Evolutionary conservation across 2,888 invertebrate species (phyloP).

Genomic region (Lumbricus terrestris): DNA sequence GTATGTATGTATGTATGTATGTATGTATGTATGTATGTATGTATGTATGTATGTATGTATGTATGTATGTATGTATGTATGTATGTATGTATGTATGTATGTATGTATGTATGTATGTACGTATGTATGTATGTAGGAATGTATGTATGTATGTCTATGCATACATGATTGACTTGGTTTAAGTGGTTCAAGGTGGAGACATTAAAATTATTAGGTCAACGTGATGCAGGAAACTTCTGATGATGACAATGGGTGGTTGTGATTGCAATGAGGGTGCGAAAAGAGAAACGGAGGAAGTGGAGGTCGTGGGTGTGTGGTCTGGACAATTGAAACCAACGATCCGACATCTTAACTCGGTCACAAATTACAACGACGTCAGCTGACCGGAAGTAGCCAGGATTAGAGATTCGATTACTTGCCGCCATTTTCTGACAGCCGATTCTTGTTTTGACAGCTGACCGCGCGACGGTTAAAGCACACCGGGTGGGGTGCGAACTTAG

Average conservation of each 20-base stretch:
- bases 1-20: slow-evolving; percentile 20
- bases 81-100: slow-evolving; percentile 25
- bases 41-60: slow-evolving; percentile 25
- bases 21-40: slow-evolving; percentile 27
- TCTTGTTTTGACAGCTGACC: background rate
- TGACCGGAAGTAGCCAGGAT: background rate
- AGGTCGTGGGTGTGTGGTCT: background rate
- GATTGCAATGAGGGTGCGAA: background rate
- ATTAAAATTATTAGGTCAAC: too few relatives aligned
- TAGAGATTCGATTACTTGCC: background rate
- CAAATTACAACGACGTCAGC: background rate
- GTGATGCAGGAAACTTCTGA: too few relatives aligned
- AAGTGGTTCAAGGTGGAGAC: too few relatives aligned
- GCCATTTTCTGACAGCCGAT: background rate
- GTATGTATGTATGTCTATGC: background rate
- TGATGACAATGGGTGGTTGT: too few relatives aligned
- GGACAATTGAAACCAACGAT: background rate
- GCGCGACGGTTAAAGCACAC: background rate
- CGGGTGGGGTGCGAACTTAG: background rate
- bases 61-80: slow-evolving; percentile 28
- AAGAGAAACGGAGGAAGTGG: background rate
- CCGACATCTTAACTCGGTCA: background rate
- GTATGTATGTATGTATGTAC: slow-evolving; percentile 15
- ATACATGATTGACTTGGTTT: too few relatives aligned
- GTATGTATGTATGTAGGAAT: background rate